These are phyloP conservation scores for Pseudococcus longispinus DNA, from an alignment of 2,888 invertebrate genomes.

Conservation along the genomic window DNA sequence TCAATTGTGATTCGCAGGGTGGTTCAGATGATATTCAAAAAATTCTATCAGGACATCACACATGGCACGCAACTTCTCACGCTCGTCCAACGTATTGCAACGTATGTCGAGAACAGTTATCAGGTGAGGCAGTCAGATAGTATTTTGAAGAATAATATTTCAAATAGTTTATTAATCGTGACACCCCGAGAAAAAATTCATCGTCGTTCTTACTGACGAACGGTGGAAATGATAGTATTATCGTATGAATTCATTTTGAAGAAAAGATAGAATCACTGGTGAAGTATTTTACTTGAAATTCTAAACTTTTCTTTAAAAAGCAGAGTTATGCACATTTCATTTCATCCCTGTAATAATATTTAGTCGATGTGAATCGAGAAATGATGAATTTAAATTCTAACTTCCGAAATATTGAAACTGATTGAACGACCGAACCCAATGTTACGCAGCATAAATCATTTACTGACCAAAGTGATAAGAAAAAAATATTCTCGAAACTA, in stretches of 20 bases:
- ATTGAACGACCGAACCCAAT: not conserved
- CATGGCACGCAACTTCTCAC: slow-evolving; percentile 91
- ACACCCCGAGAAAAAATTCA: too few relatives aligned
- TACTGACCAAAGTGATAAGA: not conserved
- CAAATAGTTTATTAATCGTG: too few relatives aligned
- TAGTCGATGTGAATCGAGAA: too few relatives aligned
- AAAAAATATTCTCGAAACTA: not conserved
- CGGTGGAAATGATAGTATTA: too few relatives aligned
- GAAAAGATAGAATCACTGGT: too few relatives aligned
- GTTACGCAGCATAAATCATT: not conserved
- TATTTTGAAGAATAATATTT: not conserved
- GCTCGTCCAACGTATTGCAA: slow-evolving; percentile 96
- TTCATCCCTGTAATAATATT: too few relatives aligned
- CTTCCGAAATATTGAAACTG: not conserved
- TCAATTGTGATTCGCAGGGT: slow-evolving; percentile 55
- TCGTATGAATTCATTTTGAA: too few relatives aligned
- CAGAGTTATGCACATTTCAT: too few relatives aligned
- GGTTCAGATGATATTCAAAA: slow-evolving; percentile 69
- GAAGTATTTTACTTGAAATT: too few relatives aligned
- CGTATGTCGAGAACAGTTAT: slow-evolving; percentile 91
- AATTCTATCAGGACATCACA: slow-evolving; percentile 74
- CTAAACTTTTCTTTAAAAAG: too few relatives aligned
- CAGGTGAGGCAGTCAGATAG: slow-evolving; percentile 64
- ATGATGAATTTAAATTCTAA: too few relatives aligned
- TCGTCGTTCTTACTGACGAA: too few relatives aligned